Percentiles rank a stretch among this genome's conserved stretches.
These are phyloP conservation scores for rabbit (Oryctolagus cuniculus) DNA, from an alignment of 2,113 vertebrate genomes.

Conservation along the genomic window mOryCun1.1 NC_091435.1:166877501-166878000, in stretches of 20 bases:
- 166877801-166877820: background rate
- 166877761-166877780: background rate
- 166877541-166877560: background rate
- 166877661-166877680: background rate
- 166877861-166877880: background rate
- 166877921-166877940: no score
- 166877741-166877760: background rate
- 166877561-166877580: background rate
- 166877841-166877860: background rate
- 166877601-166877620: no score
- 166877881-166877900: no score
- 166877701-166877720: background rate
- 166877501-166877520: background rate
- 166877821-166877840: background rate
- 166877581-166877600: background rate
- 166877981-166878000: no score
- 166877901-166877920: background rate
- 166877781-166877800: background rate
- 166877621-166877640: accelerated
- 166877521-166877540: background rate
- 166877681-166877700: background rate
- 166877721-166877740: background rate
- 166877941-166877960: no score
- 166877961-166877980: no score
- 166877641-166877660: background rate